Base-by-base conservation (phyloP, 2,113 vertebrate species). In the Shinisaurus crocodilurus region DNA sequence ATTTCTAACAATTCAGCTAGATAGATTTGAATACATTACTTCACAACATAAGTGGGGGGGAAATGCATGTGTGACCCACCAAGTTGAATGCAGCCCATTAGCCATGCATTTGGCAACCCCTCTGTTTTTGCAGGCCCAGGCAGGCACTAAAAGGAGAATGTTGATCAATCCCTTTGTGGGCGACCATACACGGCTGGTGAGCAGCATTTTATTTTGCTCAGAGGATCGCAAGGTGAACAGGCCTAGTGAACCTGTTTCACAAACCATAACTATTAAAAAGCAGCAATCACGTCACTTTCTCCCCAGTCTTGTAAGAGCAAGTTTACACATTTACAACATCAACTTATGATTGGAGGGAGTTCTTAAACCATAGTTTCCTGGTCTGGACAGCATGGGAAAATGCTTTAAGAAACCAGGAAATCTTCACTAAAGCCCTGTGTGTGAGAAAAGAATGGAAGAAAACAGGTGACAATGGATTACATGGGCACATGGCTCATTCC, bases 1-100 rank as follows among this genome's bases (percentile, higher is more conserved):
- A 87, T 92, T 93, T 93, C 89, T 83, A 88, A 43, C 89, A 40
- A 82, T 43, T 48, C 57, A 91, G 74, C 93, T 86, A 92, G 95
- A 95, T 82, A 60, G 57, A 16, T 84, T 70, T 82, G 63, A 27
- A 23, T 1, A 80, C 79, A 92, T 87, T 16, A 88, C 82, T 75
- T 94, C 89, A 90, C 50, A 91, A 82, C 60, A 60, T 9, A 43
- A 83, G 27, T 3, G 48, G 65, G 65, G 18, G 1, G 2, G 8
- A n/a, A 34, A 60, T 82, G 16, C 20, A 37, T 12, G 2, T 72
- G 70, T 13, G 70, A 27, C 70, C 70, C 34, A 13, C 70, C 4
- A 9, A 72, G 29, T 2, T 72, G 29, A 72, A n/a, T 34, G 34
- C 70, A 13, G 29, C 34, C n/a, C 81, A 82, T 16, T 57, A 37